Evolutionary conservation across 2,888 invertebrate genomes (phyloP).

Genomic region (Stenotaenia linearis): DNA sequence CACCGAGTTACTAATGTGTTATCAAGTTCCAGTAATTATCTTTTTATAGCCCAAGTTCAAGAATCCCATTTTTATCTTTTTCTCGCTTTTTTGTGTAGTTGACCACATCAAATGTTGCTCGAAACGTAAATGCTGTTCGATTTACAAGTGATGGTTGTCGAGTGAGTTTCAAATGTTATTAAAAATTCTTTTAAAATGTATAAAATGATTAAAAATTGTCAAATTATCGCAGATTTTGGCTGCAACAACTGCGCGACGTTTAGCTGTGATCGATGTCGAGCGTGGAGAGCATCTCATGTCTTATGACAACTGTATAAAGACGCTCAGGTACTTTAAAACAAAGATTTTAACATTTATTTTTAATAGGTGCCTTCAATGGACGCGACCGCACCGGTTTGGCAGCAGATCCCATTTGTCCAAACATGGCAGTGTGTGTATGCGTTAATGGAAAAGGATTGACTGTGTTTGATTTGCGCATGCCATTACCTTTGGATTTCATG

Average conservation of each 20-base stretch:
- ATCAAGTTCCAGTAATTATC: slow-evolving; percentile 39
- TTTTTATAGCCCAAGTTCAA: too few relatives aligned
- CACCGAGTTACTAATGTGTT: slow-evolving; percentile 49
- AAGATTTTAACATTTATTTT: not conserved
- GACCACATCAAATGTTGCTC: slow-evolving; percentile 47
- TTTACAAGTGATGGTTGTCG: slow-evolving; percentile 51
- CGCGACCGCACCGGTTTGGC: slow-evolving; percentile 50
- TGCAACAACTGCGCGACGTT: slow-evolving; percentile 50
- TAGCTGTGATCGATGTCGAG: slow-evolving; percentile 52
- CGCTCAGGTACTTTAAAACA: not conserved
- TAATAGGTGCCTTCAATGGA: slow-evolving; percentile 47
- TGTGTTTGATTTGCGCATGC: slow-evolving; percentile 52
- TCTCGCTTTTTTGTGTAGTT: slow-evolving; percentile 46
- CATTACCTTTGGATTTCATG: slow-evolving; percentile 51
- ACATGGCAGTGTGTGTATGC: slow-evolving; percentile 51
- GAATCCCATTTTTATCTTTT: too few relatives aligned
- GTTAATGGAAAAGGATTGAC: slow-evolving; percentile 52
- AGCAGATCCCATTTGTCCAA: slow-evolving; percentile 50
- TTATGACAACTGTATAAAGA: slow-evolving; percentile 49
- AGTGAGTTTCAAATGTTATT: slow-evolving; percentile 40
- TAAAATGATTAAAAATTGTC: not conserved
- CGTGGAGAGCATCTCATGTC: slow-evolving; percentile 50
- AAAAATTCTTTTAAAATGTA: not conserved
- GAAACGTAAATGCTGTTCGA: slow-evolving; percentile 50
- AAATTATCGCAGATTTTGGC: slow-evolving; percentile 47